Base-by-base conservation (phyloP, 2,888 invertebrate genomes). In the Cyclophora punctaria region DNA sequence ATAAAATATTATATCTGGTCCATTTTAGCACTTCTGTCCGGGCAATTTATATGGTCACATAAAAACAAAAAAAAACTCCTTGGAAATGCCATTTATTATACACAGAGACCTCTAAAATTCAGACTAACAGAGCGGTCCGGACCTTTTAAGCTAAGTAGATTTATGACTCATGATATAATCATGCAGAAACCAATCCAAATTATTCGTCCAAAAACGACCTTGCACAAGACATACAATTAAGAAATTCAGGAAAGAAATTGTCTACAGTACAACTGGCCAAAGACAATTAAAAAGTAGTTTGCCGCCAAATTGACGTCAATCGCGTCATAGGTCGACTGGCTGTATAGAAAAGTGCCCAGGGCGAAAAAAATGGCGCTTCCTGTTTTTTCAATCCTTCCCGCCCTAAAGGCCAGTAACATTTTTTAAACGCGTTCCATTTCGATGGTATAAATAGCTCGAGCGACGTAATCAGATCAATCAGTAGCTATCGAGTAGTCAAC, bases 401-500 rank as follows among this genome's bases (percentile, higher is more conserved):
- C 83, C 83, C 83, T 83, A 81, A 82, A 80, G 69, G 66, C 60
- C 62, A 70, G 80, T 79, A 80, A 82, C 81, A 20, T 83, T 85
- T 83, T 83, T 83, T 79, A 71, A 68, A 65, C 64, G 67, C 75
- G 76, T 69, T 74, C 79, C 75, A 80, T 75, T 80, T 80, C 73
- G 37, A 73, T 59, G 64, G 73, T 87, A 88, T 87, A 87, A 85
- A 88, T 78, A 75, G 73, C 60, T 62, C 55, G 71, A 66, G 61
- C 75, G 62, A 71, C 78, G 67, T 71, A 82, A 77, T 73, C 74
- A 78, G 74, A 80, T 70, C 80, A 84, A 71, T 85, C 88, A 88
- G 87, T 87, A 87, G 87, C 85, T 78, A 75, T 78, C 83, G 81
- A 66, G 86, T 84, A 87, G 88, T 88, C 88, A 80, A 48, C 64